A percentile compares a stretch with the other conserved stretches of the same genome.
phyloP scores from a whole-genome alignment of 2,113 vertebrate genomes.

The Empidonax traillii region DNA sequence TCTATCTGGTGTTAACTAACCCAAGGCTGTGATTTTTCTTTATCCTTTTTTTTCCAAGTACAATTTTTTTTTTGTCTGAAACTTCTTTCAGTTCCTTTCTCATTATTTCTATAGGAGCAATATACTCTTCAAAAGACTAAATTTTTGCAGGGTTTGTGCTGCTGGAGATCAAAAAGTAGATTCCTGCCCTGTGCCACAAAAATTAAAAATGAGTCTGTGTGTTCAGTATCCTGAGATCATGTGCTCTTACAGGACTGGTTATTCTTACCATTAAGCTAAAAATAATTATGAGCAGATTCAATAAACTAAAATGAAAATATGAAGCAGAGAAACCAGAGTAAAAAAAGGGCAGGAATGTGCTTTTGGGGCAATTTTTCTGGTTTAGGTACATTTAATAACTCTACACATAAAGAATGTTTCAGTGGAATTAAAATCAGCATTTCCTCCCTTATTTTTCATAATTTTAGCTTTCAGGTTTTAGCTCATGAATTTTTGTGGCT shows the following conservation, averaged over 20 bases:
- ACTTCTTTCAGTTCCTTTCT: neutral
- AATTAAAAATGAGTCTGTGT: rapidly evolving
- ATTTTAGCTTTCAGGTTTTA: neutral
- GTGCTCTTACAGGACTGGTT: neutral
- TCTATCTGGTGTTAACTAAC: neutral
- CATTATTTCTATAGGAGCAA: neutral
- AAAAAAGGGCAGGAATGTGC: neutral
- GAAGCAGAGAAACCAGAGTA: neutral
- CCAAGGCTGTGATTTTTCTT: neutral
- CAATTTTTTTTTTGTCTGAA: neutral
- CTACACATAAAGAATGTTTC: neutral
- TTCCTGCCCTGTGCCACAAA: neutral
- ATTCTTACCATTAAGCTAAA: neutral
- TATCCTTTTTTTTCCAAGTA: neutral
- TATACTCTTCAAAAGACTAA: neutral
- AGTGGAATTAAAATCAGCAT: neutral
- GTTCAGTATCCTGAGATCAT: neutral
- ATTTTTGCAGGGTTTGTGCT: neutral
- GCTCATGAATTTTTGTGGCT: neutral
- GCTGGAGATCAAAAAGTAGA: neutral
- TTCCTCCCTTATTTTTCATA: neutral
- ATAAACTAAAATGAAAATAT: neutral
- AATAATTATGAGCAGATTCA: neutral
- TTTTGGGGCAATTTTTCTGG: neutral
- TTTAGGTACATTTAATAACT: neutral